Evolutionary conservation across 2,113 vertebrate species (phyloP), one percentile per base, ranked within the genome.

Genomic region (Crotalus viridis): DNA sequence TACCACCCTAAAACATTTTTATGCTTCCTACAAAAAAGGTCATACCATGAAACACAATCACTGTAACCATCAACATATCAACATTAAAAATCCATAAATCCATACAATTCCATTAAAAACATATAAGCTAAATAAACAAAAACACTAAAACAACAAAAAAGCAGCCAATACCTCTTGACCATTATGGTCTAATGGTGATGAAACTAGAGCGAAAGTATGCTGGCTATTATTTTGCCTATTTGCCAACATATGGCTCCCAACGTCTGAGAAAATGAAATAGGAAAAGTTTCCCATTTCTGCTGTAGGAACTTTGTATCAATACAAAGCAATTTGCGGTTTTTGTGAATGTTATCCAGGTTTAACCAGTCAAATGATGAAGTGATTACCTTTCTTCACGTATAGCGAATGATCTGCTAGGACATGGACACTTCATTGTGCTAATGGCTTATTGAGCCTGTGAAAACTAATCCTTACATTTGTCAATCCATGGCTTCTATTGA

Each of bases 401-500:
- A 55, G 33, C 8, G 55, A 19, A 22, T 10, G 59, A 15, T 51
- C 12, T 21, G 92, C 6, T 51, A 88, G 55, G 5, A 15, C 91
- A 43, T 88, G 54, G 9, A 12, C 90, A 33, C 85, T 1, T 81
- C 90, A 46, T 0, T 51, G 2, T 88, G 61, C 15, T 21, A 0
- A 90, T 94, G 91, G 55, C 9, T n/a, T 89, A 17, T 43, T 3
- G 9, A 93, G 46, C 39, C 91, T n/a, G 46, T 88, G 9, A 94
- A 21, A 33, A 21, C 6, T 93, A 85, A 89, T 92, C 48, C 26
- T 33, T 92, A 61, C 43, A 81, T 22, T 46, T 48, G 33, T 46
- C 3, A 17, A 64, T 88, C 88, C 88, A 48, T 12, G 28, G 7
- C 15, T 0, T 81, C 9, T 88, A 51, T 19, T 2, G 26, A 89